Evolutionary conservation across 1,140 invertebrate species (phyloP).

Genomic region (Drosophila takahashii): DNA sequence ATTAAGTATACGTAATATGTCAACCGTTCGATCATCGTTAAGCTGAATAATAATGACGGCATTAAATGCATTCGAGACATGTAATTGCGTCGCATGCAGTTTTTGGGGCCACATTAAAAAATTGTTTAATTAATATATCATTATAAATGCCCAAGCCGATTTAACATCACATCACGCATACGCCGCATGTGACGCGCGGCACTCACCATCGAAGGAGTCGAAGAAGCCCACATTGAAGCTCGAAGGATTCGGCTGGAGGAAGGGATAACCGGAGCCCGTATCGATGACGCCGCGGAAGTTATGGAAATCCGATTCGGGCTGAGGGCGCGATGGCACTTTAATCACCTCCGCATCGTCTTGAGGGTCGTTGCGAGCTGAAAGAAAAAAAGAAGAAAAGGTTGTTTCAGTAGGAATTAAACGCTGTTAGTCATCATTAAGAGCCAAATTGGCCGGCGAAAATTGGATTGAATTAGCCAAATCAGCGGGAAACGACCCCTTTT

Average conservation of each 20-base stretch:
- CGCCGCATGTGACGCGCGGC: conserved; percentile 35
- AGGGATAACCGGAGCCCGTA: conserved; percentile 73
- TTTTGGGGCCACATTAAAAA: conserved; percentile 24
- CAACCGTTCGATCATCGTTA: conserved; percentile 30
- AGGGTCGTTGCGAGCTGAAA: conserved; percentile 67
- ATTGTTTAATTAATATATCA: conserved; percentile 52
- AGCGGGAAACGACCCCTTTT: conserved; percentile 46
- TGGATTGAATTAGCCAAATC: conserved; percentile 67
- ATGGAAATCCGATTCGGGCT: conserved; percentile 56
- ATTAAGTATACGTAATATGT: conserved; percentile 27
- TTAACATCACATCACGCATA: conserved; percentile 39
- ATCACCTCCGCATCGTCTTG: conserved; percentile 77
- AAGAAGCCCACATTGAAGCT: conserved; percentile 64
- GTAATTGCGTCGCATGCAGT: conserved; percentile 19
- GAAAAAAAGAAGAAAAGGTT: conserved; percentile 7
- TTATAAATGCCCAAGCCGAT: conserved; percentile 33
- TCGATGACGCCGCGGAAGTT: conserved; percentile 79
- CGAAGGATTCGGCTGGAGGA: conserved; percentile 66
- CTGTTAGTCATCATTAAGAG: conserved; percentile 61
- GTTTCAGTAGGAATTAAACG: conserved; percentile 31
- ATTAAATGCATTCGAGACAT: conserved; percentile 33
- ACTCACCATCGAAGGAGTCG: conserved; percentile 77
- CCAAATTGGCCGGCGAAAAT: conserved; percentile 57
- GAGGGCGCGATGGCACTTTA: conserved; percentile 43
- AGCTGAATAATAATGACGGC: conserved; percentile 19